A percentile compares a stretch with the other conserved stretches of the same genome.
These are phyloP conservation scores for Euura lappo DNA, from an alignment of 1,140 invertebrate species.

Conservation along the genomic window DNA sequence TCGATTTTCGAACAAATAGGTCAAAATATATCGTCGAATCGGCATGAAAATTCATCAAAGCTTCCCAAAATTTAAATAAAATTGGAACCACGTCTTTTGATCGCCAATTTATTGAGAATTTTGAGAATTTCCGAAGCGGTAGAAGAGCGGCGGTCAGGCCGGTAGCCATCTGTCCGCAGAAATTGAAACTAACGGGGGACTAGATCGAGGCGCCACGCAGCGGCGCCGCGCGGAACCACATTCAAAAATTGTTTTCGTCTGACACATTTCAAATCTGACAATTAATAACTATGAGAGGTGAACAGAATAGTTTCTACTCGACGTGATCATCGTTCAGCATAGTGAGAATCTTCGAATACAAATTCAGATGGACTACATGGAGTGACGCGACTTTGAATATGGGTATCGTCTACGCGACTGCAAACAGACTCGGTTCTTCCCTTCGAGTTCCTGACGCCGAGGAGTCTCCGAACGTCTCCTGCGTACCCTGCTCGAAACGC, in stretches of 20 bases:
- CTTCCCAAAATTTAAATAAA: neutral
- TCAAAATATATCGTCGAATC: neutral
- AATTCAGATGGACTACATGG: neutral
- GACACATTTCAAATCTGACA: neutral
- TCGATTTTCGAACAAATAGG: neutral
- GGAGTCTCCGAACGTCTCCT: neutral
- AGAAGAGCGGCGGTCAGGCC: neutral
- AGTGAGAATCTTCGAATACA: neutral
- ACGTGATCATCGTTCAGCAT: neutral
- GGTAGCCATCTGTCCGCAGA: conserved; percentile 26
- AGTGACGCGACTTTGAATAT: conserved; percentile 7
- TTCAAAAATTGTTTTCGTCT: neutral
- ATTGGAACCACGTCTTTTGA: neutral
- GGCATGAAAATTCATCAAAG: neutral
- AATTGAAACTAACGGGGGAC: neutral
- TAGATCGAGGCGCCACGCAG: neutral
- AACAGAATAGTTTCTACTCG: neutral
- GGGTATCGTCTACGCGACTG: conserved; percentile 14
- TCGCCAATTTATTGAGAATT: neutral
- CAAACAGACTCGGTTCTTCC: neutral
- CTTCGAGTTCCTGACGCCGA: neutral
- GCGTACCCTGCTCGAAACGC: neutral
- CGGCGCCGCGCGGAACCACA: neutral
- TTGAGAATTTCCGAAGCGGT: neutral
- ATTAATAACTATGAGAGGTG: conserved; percentile 3